These are phyloP conservation scores for Probosciger aterrimus DNA, from an alignment of 2,113 vertebrate species.

Conservation along the genomic window DNA sequence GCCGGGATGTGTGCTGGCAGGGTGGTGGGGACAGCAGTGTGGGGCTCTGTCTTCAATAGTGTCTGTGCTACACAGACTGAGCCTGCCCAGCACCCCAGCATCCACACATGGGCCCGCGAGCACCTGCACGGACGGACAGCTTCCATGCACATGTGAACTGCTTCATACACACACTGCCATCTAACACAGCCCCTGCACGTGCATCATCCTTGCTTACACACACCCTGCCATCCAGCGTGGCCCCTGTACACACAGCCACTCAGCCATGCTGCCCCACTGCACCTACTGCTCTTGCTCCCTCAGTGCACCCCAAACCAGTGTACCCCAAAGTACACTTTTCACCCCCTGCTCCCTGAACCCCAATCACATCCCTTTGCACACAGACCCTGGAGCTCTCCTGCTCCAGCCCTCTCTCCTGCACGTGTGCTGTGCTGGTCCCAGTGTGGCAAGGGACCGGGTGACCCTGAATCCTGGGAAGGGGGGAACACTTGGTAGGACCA, in stretches of 20 bases:
- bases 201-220: not conserved
- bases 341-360: rapidly evolving
- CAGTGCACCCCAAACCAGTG: not conserved
- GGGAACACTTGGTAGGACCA: not conserved
- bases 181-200: not conserved
- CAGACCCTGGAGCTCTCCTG: rapidly evolving
- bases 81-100: not conserved
- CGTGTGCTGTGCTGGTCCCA: not conserved
- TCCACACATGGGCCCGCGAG: rapidly evolving
- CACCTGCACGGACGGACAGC: rapidly evolving
- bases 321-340: not conserved
- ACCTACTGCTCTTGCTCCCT: not conserved
- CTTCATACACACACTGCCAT: rapidly evolving
- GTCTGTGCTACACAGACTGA: not conserved
- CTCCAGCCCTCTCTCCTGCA: not conserved
- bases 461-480: not conserved
- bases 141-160: not conserved
- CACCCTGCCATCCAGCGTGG: rapidly evolving
- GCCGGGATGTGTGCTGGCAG: not conserved
- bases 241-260: no score
- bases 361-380: not conserved
- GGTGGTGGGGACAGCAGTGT: not conserved
- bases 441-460: rapidly evolving
- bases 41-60: no score
- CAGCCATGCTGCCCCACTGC: not conserved